phyloP scores from a whole-genome alignment of 2,888 invertebrate species.

The Argyresthia albistria region DNA sequence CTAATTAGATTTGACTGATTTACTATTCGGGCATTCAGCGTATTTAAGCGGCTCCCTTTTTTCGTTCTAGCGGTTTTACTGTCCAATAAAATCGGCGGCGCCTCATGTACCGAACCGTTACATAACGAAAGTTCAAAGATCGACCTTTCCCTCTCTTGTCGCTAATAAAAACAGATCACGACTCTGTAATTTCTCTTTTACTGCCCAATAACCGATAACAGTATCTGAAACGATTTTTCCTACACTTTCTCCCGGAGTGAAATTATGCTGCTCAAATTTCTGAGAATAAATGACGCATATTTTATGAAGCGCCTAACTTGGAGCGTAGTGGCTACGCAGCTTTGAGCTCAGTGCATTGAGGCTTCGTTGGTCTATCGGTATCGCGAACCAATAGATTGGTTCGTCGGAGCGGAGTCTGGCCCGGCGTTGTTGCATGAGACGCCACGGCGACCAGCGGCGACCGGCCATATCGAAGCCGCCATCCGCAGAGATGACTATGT shows the following conservation, averaged over 20 bases:
- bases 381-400: too few relatives aligned
- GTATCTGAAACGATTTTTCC: constrained; percentile 1
- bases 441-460: constrained; percentile 28
- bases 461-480: constrained; percentile 49
- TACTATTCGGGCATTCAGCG: too few relatives aligned
- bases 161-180: constrained; percentile 15
- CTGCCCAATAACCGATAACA: constrained; percentile 6
- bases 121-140: constrained; percentile 1
- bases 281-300: background rate
- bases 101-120: background rate
- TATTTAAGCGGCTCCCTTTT: too few relatives aligned
- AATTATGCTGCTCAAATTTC: too few relatives aligned
- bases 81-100: background rate
- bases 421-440: constrained; percentile 5
- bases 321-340: background rate
- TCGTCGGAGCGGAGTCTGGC: too few relatives aligned
- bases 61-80: too few relatives aligned
- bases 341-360: background rate
- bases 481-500: constrained; percentile 64
- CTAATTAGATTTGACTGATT: too few relatives aligned
- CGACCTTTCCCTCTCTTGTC: constrained; percentile 7
- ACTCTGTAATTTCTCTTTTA: constrained; percentile 11
- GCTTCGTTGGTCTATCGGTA: constrained; percentile 3
- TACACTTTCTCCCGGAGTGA: background rate
- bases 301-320: background rate